Evolutionary conservation across 2,113 vertebrate species (phyloP).

Genomic region (Ptychochromis oligacanthus): DNA sequence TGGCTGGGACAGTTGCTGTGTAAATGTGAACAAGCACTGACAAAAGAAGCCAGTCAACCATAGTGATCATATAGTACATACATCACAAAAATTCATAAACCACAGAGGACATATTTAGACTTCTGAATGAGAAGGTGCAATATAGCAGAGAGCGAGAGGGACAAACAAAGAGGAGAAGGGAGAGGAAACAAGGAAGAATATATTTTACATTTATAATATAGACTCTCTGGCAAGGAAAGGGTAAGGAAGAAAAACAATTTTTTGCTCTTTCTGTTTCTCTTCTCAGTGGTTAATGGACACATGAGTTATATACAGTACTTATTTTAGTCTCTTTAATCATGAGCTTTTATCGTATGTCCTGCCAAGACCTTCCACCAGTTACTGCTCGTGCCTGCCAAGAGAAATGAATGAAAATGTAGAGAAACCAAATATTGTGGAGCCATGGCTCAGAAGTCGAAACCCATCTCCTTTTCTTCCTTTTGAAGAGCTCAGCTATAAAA

Average conservation of each 20-base stretch:
- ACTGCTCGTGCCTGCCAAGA: constrained; percentile 73
- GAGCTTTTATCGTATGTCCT: constrained; percentile 75
- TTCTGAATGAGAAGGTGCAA: neutral
- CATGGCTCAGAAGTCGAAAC: constrained; percentile 70
- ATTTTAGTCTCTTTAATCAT: constrained; percentile 84
- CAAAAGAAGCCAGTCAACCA: constrained; percentile 18
- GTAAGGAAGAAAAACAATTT: constrained; percentile 66
- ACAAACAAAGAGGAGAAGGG: constrained; percentile 24
- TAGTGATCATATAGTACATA: constrained; percentile 52
- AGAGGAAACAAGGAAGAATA: constrained; percentile 41
- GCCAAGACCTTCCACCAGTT: constrained; percentile 80
- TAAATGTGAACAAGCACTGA: constrained; percentile 25
- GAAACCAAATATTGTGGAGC: constrained; percentile 78
- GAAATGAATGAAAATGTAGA: constrained; percentile 79
- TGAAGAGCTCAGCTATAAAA: constrained; percentile 60
- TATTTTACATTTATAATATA: constrained; percentile 61
- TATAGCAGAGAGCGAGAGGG: neutral
- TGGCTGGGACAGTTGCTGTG: constrained; percentile 50
- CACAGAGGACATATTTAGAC: constrained; percentile 38
- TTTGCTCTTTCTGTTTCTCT: constrained; percentile 68
- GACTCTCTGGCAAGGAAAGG: constrained; percentile 45
- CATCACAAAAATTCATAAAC: constrained; percentile 40
- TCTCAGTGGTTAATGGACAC: constrained; percentile 79
- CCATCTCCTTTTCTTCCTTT: constrained; percentile 63
- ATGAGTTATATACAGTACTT: constrained; percentile 81